Percentiles rank a stretch among this genome's conserved stretches.
Conservation (phyloP, 2,113 vertebrate genomes). For the Suncus etruscus region DNA sequence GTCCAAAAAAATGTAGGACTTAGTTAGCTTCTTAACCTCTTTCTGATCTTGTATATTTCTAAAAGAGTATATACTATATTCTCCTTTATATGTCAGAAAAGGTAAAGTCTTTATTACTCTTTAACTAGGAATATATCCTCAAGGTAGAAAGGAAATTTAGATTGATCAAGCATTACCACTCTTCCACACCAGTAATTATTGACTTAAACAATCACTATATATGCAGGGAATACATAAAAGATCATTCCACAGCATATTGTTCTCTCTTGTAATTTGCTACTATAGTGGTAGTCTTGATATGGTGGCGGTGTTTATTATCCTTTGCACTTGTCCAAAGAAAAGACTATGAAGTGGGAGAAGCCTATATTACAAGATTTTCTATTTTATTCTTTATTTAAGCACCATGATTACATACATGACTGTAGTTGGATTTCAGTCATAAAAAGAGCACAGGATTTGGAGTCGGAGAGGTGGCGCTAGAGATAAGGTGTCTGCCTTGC, state of each 20-base stretch:
- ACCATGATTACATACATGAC: too few relatives aligned
- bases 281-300: neutral
- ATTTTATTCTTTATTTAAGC: neutral
- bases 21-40: conserved; percentile 14
- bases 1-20: neutral
- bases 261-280: neutral
- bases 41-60: conserved; percentile 44
- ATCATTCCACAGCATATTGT: neutral
- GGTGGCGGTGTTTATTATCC: neutral
- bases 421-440: too few relatives aligned
- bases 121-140: neutral
- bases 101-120: neutral
- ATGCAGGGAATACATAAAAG: neutral
- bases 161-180: neutral
- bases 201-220: neutral
- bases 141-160: conserved; percentile 29
- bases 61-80: neutral
- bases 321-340: neutral
- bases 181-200: conserved; percentile 33
- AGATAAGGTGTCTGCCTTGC: too few relatives aligned
- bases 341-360: neutral
- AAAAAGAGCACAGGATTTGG: too few relatives aligned
- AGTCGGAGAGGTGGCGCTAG: too few relatives aligned
- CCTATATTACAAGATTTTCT: neutral
- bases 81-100: neutral